phyloP scores from a whole-genome alignment of 37 sponge, comb jelly and placozoan genomes.

The Eunapius fragilis region DNA sequence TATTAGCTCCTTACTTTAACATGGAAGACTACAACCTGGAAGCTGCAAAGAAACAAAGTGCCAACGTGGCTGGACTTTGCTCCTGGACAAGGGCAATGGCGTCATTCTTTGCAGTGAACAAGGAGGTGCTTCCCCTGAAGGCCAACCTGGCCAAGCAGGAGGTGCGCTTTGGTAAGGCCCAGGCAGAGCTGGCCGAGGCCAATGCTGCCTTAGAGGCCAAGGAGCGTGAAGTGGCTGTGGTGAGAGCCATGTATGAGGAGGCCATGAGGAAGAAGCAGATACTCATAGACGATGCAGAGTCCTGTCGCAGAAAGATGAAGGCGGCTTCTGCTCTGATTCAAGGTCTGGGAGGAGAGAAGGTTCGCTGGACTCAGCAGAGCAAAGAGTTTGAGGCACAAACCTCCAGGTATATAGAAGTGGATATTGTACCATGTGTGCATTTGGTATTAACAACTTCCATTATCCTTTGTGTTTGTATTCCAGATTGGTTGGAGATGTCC shows the following conservation, averaged over 20 bases:
- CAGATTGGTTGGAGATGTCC: constrained; percentile 95
- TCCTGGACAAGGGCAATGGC: constrained; percentile 99
- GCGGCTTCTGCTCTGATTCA: constrained; percentile 97
- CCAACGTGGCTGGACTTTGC: constrained; percentile 99
- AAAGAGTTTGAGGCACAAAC: constrained; percentile 96
- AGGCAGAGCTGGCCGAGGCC: constrained; percentile 80
- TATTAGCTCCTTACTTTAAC: constrained; percentile 93
- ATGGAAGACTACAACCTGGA: constrained; percentile 96
- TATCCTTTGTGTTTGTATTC: neutral
- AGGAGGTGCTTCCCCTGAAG: constrained; percentile 98
- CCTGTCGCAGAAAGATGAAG: constrained; percentile 95
- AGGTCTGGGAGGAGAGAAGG: constrained; percentile 96
- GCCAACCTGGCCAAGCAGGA: constrained; percentile 96
- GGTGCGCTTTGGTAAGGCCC: constrained; percentile 64
- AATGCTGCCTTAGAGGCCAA: constrained; percentile 94
- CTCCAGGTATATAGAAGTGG: constrained; percentile 46
- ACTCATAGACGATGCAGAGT: constrained; percentile 94
- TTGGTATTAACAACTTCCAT: neutral
- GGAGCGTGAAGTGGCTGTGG: constrained; percentile 89
- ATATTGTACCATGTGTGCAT: neutral
- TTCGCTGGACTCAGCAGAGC: constrained; percentile 96
- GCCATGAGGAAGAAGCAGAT: constrained; percentile 95
- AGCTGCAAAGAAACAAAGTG: constrained; percentile 94
- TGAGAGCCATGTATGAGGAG: constrained; percentile 95
- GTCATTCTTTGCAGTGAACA: constrained; percentile 91